These are phyloP conservation scores for Todus mexicanus DNA, from an alignment of 2,797 vertebrate genomes.

Conservation along the genomic window DNA sequence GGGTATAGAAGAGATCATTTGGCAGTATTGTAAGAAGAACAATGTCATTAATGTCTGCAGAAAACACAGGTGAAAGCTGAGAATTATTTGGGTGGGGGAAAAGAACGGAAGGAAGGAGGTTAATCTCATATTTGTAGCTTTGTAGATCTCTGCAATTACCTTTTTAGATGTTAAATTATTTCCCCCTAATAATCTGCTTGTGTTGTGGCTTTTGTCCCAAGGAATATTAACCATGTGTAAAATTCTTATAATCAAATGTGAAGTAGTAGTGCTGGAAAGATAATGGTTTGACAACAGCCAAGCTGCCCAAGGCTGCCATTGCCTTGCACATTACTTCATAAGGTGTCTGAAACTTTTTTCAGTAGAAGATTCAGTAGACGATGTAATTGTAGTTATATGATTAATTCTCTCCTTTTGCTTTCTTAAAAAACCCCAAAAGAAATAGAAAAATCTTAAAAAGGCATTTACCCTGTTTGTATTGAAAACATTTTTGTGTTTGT, in stretches of 20 bases:
- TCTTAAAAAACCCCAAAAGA: background rate
- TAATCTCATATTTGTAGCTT: conserved; percentile 1
- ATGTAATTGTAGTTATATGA: conserved; percentile 20
- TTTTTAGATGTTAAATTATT: background rate
- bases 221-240: background rate
- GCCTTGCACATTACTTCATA: background rate
- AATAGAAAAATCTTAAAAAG: background rate
- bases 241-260: background rate
- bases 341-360: background rate
- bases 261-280: background rate
- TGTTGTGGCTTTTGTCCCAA: background rate
- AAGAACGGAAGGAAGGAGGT: background rate
- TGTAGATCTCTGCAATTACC: background rate
- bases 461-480: background rate
- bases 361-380: background rate
- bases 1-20: background rate
- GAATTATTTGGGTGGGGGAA: background rate
- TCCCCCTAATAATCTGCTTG: background rate
- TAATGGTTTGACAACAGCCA: background rate
- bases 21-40: background rate
- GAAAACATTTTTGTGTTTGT: background rate
- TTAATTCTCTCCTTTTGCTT: background rate
- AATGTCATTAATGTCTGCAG: conserved; percentile 15
- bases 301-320: background rate
- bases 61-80: background rate